Evolutionary conservation across 2,113 vertebrate genomes (phyloP), one percentile per base, ranked within the genome.

Genomic region (Hemicordylus capensis): DNA sequence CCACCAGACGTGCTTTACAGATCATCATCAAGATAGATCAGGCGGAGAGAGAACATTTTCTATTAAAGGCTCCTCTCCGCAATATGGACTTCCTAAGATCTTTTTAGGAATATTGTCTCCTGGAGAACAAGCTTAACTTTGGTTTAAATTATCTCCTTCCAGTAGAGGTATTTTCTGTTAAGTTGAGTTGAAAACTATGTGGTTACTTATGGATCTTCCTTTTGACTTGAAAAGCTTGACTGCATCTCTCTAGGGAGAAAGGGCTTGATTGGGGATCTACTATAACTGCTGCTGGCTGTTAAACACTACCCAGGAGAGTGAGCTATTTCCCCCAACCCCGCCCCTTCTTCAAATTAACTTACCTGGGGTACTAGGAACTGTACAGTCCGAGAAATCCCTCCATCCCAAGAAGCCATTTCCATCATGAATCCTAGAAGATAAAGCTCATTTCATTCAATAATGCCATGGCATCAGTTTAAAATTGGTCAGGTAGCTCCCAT

Each of bases 331-430:
- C n/a, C n/a, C n/a, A n/a, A n/a, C n/a, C n/a, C n/a, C n/a, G n/a
- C n/a, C n/a, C n/a, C n/a, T n/a, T 67, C 20, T 14, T 37, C 24
- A 34, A 46, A 64, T 46, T 22, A 79, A 92, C 94, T 88, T 70
- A 99, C 99, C 97, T 98, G 98, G 42, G 99, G 98, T 66, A 99
- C 99, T 61, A 99, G 95, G 93, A 99, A 99, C 48, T 99, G 98
- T 22, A 99, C 99, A 1, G 99, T 99, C 69, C 98, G 97, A 58
- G 99, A 99, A 84, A 99, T 96, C 31, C 99, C 99, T 85, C 99
- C 99, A 73, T 99, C 99, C 99, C 99, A 99, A 0, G 99, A 99
- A 28, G 98, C 99, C 98, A 99, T 99, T 94, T 99, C 99, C 99
- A 99, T 99, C 99, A 99, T 99, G 94, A 99, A 99, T 82, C 99